Conservation (phyloP, 2,888 invertebrate species). For the Ophioninae sp. region DNA sequence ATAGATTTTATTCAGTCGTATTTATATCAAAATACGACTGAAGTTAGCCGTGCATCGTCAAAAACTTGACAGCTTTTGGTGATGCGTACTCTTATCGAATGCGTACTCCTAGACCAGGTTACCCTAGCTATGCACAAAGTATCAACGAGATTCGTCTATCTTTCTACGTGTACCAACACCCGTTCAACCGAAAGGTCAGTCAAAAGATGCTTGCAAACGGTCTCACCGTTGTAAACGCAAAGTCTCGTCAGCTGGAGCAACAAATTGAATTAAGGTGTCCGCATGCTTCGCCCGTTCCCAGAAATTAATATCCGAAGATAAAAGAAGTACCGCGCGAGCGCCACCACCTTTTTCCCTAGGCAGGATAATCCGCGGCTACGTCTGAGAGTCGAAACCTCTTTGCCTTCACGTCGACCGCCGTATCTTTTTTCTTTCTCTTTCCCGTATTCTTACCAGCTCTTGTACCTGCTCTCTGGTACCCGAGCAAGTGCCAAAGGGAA, state of each 20-base stretch:
- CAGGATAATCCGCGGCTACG: constrained; percentile 27
- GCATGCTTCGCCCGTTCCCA: constrained; percentile 65
- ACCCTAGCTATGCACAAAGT: not conserved
- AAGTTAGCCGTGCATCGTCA: too few species aligned
- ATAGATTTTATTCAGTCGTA: too few species aligned
- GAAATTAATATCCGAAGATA: constrained; percentile 76
- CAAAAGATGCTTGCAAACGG: not conserved
- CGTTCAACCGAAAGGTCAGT: not conserved
- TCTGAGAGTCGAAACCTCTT: constrained; percentile 25
- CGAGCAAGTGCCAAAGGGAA: not conserved
- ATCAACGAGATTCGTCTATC: not conserved
- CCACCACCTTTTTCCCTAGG: constrained; percentile 32
- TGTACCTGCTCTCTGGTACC: constrained; percentile 36
- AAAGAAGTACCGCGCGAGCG: constrained; percentile 70
- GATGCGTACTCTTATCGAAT: too few species aligned
- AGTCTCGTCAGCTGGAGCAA: constrained; percentile 13
- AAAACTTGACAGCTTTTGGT: too few species aligned
- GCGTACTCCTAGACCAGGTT: too few species aligned
- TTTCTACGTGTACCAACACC: not conserved
- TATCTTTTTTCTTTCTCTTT: constrained; percentile 43
- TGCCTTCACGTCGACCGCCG: constrained; percentile 30
- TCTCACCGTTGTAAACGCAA: not conserved
- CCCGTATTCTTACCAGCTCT: constrained; percentile 27
- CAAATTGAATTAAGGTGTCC: constrained; percentile 73
- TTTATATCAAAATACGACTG: too few species aligned